phyloP scores from a whole-genome alignment of 2,888 invertebrate genomes.

The Pristionchus mayeri region DNA sequence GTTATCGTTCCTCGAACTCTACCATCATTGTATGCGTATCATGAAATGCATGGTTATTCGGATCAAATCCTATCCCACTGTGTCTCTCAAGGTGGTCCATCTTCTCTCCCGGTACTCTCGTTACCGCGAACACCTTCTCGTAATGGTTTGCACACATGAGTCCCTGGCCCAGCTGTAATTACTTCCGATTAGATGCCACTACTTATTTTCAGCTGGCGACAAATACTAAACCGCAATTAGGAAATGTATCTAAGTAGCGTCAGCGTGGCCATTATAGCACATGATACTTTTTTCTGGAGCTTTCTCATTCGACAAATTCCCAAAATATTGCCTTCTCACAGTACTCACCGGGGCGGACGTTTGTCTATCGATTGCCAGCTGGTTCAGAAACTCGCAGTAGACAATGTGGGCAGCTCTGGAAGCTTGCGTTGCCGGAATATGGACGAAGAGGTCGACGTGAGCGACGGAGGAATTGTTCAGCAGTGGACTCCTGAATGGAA shows the following conservation, averaged over 20 bases:
- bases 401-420: slow-evolving; percentile 67
- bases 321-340: too few relatives aligned
- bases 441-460: slow-evolving; percentile 60
- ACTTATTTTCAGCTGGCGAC: too few relatives aligned
- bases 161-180: slow-evolving; percentile 56
- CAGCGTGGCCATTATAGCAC: slow-evolving; percentile 34
- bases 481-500: slow-evolving; percentile 63
- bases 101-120: slow-evolving; percentile 63
- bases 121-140: slow-evolving; percentile 64
- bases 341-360: slow-evolving; percentile 62
- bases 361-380: slow-evolving; percentile 68
- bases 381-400: slow-evolving; percentile 64
- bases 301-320: too few relatives aligned
- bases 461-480: slow-evolving; percentile 69
- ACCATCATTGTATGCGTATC: too few relatives aligned
- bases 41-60: too few relatives aligned
- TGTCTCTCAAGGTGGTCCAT: slow-evolving; percentile 61
- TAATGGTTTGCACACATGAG: slow-evolving; percentile 68
- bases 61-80: too few relatives aligned
- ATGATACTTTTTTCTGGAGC: too few relatives aligned
- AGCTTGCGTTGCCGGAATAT: slow-evolving; percentile 59
- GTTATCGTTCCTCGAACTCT: too few relatives aligned
- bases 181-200: too few relatives aligned
- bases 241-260: too few relatives aligned
- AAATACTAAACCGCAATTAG: too few relatives aligned